Evolutionary conservation across 2,888 invertebrate species (phyloP).

Genomic region (Tetropium fuscum): DNA sequence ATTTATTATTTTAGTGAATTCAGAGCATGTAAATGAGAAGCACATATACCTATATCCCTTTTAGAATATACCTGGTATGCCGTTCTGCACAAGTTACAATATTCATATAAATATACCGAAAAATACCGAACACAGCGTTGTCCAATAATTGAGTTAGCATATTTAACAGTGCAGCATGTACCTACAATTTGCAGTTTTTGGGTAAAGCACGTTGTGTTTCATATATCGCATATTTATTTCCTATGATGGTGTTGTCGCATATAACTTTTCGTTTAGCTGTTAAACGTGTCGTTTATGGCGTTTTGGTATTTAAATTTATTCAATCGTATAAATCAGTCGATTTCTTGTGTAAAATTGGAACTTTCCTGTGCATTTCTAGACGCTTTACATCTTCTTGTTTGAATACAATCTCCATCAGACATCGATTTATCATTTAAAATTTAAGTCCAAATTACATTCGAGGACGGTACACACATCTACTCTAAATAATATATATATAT

Average conservation of each 20-base stretch:
- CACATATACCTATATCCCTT: too few relatives aligned
- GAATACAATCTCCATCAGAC: constrained; percentile 56
- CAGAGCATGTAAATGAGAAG: too few relatives aligned
- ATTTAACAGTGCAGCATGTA: constrained; percentile 24
- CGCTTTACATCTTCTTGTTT: constrained; percentile 55
- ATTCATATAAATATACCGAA: constrained; percentile 24
- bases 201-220: constrained; percentile 23
- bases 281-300: constrained; percentile 51
- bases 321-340: constrained; percentile 56
- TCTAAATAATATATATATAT: constrained; percentile 7
- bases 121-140: constrained; percentile 11
- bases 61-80: too few relatives aligned
- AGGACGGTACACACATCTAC: neutral
- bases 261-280: constrained; percentile 41
- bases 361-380: constrained; percentile 51
- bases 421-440: constrained; percentile 54
- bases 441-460: constrained; percentile 30
- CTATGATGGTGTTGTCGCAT: constrained; percentile 35
- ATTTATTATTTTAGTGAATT: too few relatives aligned
- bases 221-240: constrained; percentile 29
- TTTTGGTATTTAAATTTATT: constrained; percentile 56
- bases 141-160: constrained; percentile 23
- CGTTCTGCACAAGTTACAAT: too few relatives aligned
- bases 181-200: constrained; percentile 25
- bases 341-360: constrained; percentile 55